Evolutionary conservation across 2,113 vertebrate species (phyloP), one percentile per base, ranked within the genome.

Genomic region (Sceloporus undulatus): DNA sequence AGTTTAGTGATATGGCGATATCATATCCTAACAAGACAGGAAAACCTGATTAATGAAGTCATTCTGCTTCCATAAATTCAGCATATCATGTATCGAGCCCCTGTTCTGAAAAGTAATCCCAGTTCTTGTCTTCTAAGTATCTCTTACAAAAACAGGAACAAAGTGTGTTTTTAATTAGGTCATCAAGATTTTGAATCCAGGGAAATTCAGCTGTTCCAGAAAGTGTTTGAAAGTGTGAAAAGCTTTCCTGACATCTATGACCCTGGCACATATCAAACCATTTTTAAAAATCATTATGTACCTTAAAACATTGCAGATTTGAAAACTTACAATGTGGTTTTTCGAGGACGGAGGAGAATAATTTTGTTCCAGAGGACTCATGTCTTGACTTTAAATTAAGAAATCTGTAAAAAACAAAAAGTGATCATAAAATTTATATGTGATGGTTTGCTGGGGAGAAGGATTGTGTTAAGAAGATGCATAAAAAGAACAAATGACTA

Each of bases 101-200:
- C 79, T 83, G 16, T 85, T 94, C 74, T 92, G 90, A 87, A 83
- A 79, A 85, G 82, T 88, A 92, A 29, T 85, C 91, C 85, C 48
- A 81, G 52, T 71, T 88, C 82, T 84, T 71, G 13, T 92, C 92
- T 90, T 88, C 93, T 87, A 16, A 92, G 86, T 82, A 90, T 89
- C 82, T 93, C 1, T 0, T 74, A 71, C 85, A 91, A 89, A 92
- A 93, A 89, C 93, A 86, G 75, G 82, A 92, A 91, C 0, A 0
- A 90, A 94, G 80, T 87, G 79, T 95, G 93, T 87, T 95, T 93
- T 85, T 90, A 87, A 92, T 95, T 94, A 94, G 90, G 87, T 76
- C 87, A 34, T 0, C 42, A 68, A 92, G 91, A 92, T 93, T 84
- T 0, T 0, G 68, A 90, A 82, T 92, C 66, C 62, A 90, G 90